Base-by-base conservation (phyloP, 2,888 invertebrate species). In the Hirtodrosophila trivittata region DNA sequence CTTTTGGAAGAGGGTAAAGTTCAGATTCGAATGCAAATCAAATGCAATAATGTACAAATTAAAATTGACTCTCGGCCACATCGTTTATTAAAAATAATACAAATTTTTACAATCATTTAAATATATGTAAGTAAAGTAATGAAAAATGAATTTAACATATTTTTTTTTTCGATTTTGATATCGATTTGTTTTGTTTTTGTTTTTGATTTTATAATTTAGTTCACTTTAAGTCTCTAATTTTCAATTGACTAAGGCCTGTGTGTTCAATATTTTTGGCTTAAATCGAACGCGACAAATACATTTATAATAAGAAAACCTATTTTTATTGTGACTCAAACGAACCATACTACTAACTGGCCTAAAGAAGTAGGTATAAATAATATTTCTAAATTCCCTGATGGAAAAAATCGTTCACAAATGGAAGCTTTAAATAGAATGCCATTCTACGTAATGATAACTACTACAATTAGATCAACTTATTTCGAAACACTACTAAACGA, bases 221-320 rank as follows among this genome's bases (percentile, higher is more conserved):
- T 54, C 2, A 33, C 28, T 54, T 55, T 8, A 42, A 59, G 60
- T 66, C 54, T 50, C 50, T 38, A 35, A 47, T 13, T 51, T 66
- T 33, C 47, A 45, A 52, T 59, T 67, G 37, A 55, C 46, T 60
- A 66, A 67, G 55, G 46, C 60, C 42, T 28, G 30, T 42, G 28
- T 54, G 32, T 55, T 50, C 9, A n/a, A n/a, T 46, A 28, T 26
- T 37, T 26, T 39, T 14, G 33, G 30, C 41, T 51, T 25, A 32
- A 52, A 54, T 10, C 33, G 35, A 33, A 42, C 5, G 39, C 50
- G 41, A 18, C n/a, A 35, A 35, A 45, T 37, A 38, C 14, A 12
- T 33, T 16, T 25, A 25, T 6, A 25, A 35, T 42, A 14, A 7
- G 9, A 26, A 39, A 25, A 25, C 3, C n/a, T n/a, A n/a, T n/a